Base-by-base conservation (phyloP, 2,888 invertebrate genomes). In the Drosophila maculinotata region DNA sequence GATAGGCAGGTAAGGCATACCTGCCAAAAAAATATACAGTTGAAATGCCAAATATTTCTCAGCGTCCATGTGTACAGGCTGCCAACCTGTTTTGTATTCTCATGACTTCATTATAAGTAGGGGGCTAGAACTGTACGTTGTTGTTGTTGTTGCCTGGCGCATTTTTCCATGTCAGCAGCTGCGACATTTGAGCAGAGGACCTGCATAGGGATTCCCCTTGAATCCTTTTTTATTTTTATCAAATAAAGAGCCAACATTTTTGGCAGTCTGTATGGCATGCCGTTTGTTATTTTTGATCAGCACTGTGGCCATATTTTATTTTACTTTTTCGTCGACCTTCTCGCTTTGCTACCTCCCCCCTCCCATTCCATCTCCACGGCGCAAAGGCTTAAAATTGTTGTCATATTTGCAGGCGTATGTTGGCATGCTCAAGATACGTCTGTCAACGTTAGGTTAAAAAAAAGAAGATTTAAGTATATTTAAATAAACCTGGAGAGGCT, bases 271-370 rank as follows among this genome's bases (percentile, higher is more conserved):
- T 66, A 65, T 70, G 80, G 76, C 83, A 85, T 85, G 76, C 76
- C 85, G 65, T 79, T 76, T 79, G 82, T 68, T 79, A 82, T 82
- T 82, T 82, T 76, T 82, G 69, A 72, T 76, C 73, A 76, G 69
- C 45, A 54, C 41, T 54, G 51, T 62, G 60, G 30, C 44, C 68
- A 72, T 63, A 58, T 69, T 75, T 63, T 62, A 45, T 49, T 53
- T 47, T 28, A 41, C 44, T 58, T 52, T 62, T 47, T 36, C 6
- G 35, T 36, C 41, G 48, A 63, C 60, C 58, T 53, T 72, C 31
- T 35, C 25, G 12, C 36, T 35, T 56, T 33, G 51, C 6, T 30
- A 23, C 8, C 6, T 30, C 26, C 8, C 10, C 28, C 7, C 8
- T 4, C 4, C 39, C 26, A 39, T 15, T n/a, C n/a, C n/a, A n/a